These are phyloP conservation scores for Indri indri DNA, from an alignment of 2,113 vertebrate species.

Conservation along the genomic window DNA sequence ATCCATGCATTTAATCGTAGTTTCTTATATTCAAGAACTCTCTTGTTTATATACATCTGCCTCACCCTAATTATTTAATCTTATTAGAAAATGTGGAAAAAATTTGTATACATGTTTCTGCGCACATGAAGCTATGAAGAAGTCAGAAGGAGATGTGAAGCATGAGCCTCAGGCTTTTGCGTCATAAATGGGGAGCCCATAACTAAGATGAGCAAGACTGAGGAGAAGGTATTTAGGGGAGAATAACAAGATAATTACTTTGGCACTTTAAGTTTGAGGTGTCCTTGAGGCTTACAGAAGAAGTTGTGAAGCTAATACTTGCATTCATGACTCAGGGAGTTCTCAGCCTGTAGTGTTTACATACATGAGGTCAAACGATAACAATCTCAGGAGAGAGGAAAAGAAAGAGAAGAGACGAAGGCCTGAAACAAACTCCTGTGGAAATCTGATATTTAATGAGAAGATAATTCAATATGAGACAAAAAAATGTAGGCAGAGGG, in stretches of 20 bases:
- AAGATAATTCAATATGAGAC: neutral
- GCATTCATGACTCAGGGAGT: neutral
- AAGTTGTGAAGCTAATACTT: neutral
- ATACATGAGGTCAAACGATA: neutral
- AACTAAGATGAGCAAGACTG: neutral
- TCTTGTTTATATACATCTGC: neutral
- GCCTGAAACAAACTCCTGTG: neutral
- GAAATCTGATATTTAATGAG: neutral
- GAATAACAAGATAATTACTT: neutral
- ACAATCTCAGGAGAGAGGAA: neutral
- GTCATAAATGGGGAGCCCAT: neutral
- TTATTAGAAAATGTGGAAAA: neutral
- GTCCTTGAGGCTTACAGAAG: neutral
- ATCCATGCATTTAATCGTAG: neutral
- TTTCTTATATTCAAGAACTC: neutral
- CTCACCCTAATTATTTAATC: neutral
- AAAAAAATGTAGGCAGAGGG: neutral
- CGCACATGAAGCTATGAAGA: neutral
- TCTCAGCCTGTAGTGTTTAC: neutral
- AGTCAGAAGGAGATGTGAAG: neutral
- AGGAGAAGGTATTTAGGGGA: neutral
- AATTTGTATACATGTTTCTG: accelerated
- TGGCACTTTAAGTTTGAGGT: neutral
- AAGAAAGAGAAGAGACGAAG: neutral
- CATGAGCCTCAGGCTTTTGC: neutral